A percentile compares a stretch with the other conserved stretches of the same genome.
Evolutionary conservation across 1,140 invertebrate genomes (phyloP).

Genomic region (Drosophila santomea): DNA sequence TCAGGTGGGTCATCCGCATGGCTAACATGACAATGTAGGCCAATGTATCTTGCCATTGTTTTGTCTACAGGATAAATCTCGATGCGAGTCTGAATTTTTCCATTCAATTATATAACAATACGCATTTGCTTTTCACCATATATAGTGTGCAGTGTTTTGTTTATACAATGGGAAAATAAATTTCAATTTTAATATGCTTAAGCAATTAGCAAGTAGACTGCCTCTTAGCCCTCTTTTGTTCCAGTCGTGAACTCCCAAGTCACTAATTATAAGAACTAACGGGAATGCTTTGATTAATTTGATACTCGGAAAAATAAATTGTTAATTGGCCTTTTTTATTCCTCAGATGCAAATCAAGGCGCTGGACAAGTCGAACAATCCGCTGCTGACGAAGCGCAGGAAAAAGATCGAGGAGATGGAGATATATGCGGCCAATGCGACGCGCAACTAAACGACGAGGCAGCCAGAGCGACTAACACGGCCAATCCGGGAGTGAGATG

Average conservation of each 20-base stretch:
- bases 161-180: not conserved
- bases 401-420: conserved; percentile 86
- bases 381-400: conserved; percentile 94
- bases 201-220: conserved; percentile 5
- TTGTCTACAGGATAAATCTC: too few relatives aligned
- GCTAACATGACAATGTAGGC: not conserved
- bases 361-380: conserved; percentile 95
- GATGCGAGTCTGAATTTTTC: too few relatives aligned
- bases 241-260: not conserved
- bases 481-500: conserved; percentile 12
- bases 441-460: conserved; percentile 14
- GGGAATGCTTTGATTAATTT: not conserved
- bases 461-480: conserved; percentile 14
- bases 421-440: conserved; percentile 44
- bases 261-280: conserved; percentile 6
- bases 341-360: conserved; percentile 93
- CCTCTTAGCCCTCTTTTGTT: not conserved
- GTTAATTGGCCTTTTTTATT: not conserved
- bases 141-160: not conserved
- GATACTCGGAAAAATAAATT: not conserved
- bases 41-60: too few relatives aligned
- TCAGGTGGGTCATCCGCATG: conserved; percentile 85
- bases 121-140: not conserved
- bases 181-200: not conserved
- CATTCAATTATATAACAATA: not conserved